phyloP scores from a whole-genome alignment of 2,888 invertebrate genomes.

The Gymnocheta viridis region DNA sequence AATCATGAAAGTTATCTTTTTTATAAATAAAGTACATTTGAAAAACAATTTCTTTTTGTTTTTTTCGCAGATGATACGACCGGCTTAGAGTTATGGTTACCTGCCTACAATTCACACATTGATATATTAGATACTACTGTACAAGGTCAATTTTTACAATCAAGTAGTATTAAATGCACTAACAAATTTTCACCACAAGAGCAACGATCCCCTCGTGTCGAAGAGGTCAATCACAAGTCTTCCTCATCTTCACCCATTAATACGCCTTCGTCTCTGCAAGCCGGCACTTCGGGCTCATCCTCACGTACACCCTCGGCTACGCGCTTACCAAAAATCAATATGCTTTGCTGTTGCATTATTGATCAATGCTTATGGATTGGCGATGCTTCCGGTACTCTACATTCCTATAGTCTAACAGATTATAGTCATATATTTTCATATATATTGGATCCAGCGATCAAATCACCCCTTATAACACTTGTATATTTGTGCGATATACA shows the following conservation, averaged over 20 bases:
- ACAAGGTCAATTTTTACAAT: conserved; percentile 85
- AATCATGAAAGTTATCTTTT: neutral
- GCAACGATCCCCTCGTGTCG: conserved; percentile 65
- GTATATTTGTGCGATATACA: conserved; percentile 86
- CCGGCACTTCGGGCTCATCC: conserved; percentile 69
- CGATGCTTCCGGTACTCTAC: conserved; percentile 92
- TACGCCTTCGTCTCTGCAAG: conserved; percentile 68
- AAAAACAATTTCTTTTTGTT: neutral
- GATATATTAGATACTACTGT: conserved; percentile 85
- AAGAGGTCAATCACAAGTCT: conserved; percentile 69
- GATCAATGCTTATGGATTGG: conserved; percentile 93
- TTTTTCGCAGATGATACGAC: conserved; percentile 83
- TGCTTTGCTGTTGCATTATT: conserved; percentile 85
- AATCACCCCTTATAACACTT: conserved; percentile 87
- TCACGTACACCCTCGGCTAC: conserved; percentile 73
- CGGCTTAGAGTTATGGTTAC: conserved; percentile 89
- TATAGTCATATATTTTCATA: conserved; percentile 85
- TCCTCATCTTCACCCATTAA: conserved; percentile 62
- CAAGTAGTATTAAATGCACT: conserved; percentile 82
- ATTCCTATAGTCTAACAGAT: conserved; percentile 88
- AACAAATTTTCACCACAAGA: conserved; percentile 75
- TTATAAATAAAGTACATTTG: neutral
- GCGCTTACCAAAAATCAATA: conserved; percentile 78
- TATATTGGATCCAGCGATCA: conserved; percentile 86
- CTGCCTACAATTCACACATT: conserved; percentile 86